Evolutionary conservation across 2,888 invertebrate genomes (phyloP).

Genomic region (Cephus rjabovi): DNA sequence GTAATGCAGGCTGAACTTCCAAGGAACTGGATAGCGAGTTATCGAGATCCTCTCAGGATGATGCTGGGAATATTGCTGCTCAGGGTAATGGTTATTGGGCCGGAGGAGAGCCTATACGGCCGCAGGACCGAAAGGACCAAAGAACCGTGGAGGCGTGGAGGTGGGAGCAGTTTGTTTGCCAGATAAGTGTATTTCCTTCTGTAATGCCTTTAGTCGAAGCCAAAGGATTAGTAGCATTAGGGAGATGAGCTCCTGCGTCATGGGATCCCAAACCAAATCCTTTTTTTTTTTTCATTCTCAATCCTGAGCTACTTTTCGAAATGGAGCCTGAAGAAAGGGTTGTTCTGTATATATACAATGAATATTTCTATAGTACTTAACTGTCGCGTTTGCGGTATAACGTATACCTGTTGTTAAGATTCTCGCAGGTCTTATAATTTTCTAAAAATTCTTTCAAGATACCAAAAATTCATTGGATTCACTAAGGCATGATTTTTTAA

Average conservation of each 20-base stretch:
- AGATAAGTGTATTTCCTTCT: conserved; percentile 53
- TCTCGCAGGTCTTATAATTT: neutral
- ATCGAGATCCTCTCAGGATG: neutral
- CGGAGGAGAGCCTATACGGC: neutral
- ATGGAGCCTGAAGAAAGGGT: conserved; percentile 45
- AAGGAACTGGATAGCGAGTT: neutral
- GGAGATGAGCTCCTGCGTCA: conserved; percentile 33
- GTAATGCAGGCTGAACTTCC: neutral
- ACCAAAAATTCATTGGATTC: neutral
- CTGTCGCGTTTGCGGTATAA: neutral
- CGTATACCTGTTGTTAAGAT: neutral
- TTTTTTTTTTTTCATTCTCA: conserved; percentile 8
- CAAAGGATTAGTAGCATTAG: conserved; percentile 11
- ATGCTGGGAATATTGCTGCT: neutral
- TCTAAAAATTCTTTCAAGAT: neutral
- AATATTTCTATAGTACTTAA: neutral
- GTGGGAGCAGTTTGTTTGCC: conserved; percentile 6
- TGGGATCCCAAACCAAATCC: conserved; percentile 28
- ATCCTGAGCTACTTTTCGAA: conserved; percentile 27
- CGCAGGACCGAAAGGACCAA: neutral
- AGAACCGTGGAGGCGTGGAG: neutral
- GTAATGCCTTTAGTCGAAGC: conserved; percentile 43
- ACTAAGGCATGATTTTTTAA: neutral
- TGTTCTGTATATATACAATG: conserved; percentile 26
- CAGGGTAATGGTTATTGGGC: neutral